Evolutionary conservation across 1,140 invertebrate genomes (phyloP).

Genomic region (Philopotamus ludificatus): DNA sequence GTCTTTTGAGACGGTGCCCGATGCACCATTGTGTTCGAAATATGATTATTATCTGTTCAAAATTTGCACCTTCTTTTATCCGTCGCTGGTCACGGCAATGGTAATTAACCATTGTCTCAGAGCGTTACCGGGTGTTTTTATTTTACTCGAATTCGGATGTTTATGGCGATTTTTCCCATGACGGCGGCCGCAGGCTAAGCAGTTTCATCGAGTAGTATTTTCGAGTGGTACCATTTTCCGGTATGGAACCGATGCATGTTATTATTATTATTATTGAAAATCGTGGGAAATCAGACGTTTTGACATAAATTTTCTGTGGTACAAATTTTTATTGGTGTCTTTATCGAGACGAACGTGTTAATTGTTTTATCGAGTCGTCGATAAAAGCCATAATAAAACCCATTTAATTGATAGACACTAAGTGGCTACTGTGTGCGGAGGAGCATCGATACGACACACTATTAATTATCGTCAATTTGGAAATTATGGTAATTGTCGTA

Average conservation of each 20-base stretch:
- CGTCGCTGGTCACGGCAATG: conserved; percentile 10
- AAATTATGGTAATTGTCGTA: too few relatives aligned
- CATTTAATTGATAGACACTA: background rate
- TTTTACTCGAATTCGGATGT: too few relatives aligned
- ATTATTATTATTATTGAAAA: conserved; percentile 1
- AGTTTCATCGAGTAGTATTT: background rate
- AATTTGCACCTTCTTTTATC: conserved; percentile 30
- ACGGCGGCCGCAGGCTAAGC: too few relatives aligned
- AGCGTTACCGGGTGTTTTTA: background rate
- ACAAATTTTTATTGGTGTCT: background rate
- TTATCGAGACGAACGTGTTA: conserved; percentile 5
- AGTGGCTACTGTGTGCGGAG: too few relatives aligned
- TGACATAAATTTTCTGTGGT: too few relatives aligned
- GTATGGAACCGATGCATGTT: conserved; percentile 10
- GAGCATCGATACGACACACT: too few relatives aligned
- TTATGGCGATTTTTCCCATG: conserved; percentile 7
- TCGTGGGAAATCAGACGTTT: too few relatives aligned
- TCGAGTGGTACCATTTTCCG: background rate
- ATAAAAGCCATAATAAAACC: background rate
- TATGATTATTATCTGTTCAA: conserved; percentile 23
- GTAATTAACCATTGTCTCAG: conserved; percentile 21
- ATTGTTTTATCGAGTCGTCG: background rate
- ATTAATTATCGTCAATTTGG: too few relatives aligned
- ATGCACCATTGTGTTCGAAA: conserved; percentile 20
- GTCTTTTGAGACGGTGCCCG: conserved; percentile 1